Evolutionary conservation across 2,888 invertebrate genomes (phyloP).

Genomic region (Tipula unca): DNA sequence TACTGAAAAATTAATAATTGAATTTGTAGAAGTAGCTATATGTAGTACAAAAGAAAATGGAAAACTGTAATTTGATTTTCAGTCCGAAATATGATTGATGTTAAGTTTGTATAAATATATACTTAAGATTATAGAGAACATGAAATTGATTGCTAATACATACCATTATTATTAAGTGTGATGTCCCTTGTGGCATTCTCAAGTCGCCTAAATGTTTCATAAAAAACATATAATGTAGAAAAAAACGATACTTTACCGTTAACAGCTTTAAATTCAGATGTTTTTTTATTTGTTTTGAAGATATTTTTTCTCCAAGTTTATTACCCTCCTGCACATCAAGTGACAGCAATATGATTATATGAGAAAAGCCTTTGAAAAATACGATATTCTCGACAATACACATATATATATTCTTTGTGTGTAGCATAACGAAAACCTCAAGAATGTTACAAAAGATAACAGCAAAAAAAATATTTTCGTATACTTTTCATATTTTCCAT

Average conservation of each 20-base stretch:
- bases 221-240: background rate
- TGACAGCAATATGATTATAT: conserved; percentile 14
- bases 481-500: background rate
- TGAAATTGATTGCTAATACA: background rate
- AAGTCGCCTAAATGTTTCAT: background rate
- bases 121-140: background rate
- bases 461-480: background rate
- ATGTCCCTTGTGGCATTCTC: background rate
- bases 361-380: background rate
- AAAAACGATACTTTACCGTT: background rate
- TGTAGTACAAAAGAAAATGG: background rate
- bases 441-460: conserved; percentile 14
- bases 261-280: background rate
- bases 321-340: background rate
- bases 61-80: background rate
- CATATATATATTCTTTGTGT: background rate
- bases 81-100: background rate
- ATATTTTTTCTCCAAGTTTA: background rate
- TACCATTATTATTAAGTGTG: background rate
- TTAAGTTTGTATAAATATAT: background rate
- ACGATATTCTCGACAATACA: background rate
- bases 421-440: background rate
- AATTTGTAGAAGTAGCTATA: background rate
- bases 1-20: background rate
- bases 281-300: background rate